Evolutionary conservation across 2,113 vertebrate species (phyloP).

Genomic region (Forbesichthys papilliferus): DNA sequence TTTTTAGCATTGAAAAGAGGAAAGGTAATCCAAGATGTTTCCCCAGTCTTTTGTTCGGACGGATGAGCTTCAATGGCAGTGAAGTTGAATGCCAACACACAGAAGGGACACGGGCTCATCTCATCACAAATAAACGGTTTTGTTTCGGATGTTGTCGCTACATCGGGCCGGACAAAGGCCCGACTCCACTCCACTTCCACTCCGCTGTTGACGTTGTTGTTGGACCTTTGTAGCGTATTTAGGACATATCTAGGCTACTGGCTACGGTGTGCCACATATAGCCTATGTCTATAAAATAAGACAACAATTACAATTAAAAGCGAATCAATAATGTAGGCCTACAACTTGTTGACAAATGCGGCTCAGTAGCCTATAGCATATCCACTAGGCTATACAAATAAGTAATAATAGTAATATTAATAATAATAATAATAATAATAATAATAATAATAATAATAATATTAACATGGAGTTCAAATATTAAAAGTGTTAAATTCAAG

Average conservation of each 20-base stretch:
- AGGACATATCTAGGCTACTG: neutral
- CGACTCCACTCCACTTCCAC: constrained; percentile 84
- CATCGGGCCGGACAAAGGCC: constrained; percentile 85
- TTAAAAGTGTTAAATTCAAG: too few species aligned
- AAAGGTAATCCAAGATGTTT: constrained; percentile 75
- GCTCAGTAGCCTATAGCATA: too few species aligned
- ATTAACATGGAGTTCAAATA: too few species aligned
- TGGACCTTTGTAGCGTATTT: constrained; percentile 42
- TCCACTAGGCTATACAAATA: too few species aligned
- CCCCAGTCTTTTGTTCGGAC: constrained; percentile 63
- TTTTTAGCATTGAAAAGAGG: constrained; percentile 63
- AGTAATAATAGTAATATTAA: too few species aligned
- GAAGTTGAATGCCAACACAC: constrained; percentile 79
- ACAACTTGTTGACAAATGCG: too few species aligned
- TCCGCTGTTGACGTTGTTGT: constrained; percentile 79
- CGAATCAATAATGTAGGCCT: too few species aligned
- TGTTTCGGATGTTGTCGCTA: constrained; percentile 87
- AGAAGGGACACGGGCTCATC: constrained; percentile 79
- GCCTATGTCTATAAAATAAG: neutral
- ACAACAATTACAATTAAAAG: too few species aligned
- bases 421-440: too few species aligned
- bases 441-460: too few species aligned
- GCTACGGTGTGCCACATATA: constrained; percentile 16
- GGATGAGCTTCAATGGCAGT: constrained; percentile 61
- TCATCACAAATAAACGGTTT: constrained; percentile 86